Evolutionary conservation across 2,113 vertebrate species (phyloP), one percentile per base, ranked within the genome.

Genomic region (Leuciscus idus): DNA sequence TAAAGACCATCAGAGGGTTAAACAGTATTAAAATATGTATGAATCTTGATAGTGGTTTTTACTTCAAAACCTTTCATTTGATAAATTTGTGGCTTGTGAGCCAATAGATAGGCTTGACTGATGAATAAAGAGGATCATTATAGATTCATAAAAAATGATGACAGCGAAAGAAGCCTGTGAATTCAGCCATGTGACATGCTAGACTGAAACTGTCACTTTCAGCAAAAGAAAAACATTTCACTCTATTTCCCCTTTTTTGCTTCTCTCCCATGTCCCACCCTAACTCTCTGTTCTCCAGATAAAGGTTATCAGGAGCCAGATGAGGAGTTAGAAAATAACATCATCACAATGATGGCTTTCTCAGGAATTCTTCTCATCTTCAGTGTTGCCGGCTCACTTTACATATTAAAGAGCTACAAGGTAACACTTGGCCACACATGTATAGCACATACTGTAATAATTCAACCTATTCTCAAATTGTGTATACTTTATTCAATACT

Each of bases 381-480:
- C 90, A 94, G 91, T 30, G 68, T 93, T 62, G 15, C 83, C 0
- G 92, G 92, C 19, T 93, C 95, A 0, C 43, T 91, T 68, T 92
- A 88, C 83, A 77, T 94, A 84, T 91, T 93, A 78, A 94, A 88
- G 90, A 91, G 89, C 89, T 17, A 84, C 89, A 89, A 89, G 93
- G 94, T 94, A 90, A 43, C 46, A 57, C n/a, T 11, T 66, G 78
- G 55, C 50, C 19, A 28, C 30, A 52, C 74, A 76, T 21, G 6
- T 1, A 28, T 50, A 52, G 6, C 30, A 2, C 48, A 76, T 64
- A 80, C 64, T 61, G 36, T 28, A 26, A 39, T 23, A 30, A 23
- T 52, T 43, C 1, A 6, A 9, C 39, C 21, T n/a, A 7, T 59
- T 57, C 23, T 61, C 13, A 15, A 43, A 23, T 57, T 57, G 10